Percentiles rank a stretch among this genome's conserved stretches.
These are phyloP conservation scores for Bombyx mori DNA, from an alignment of 1,140 invertebrate genomes.

Conservation along the genomic window DNA sequence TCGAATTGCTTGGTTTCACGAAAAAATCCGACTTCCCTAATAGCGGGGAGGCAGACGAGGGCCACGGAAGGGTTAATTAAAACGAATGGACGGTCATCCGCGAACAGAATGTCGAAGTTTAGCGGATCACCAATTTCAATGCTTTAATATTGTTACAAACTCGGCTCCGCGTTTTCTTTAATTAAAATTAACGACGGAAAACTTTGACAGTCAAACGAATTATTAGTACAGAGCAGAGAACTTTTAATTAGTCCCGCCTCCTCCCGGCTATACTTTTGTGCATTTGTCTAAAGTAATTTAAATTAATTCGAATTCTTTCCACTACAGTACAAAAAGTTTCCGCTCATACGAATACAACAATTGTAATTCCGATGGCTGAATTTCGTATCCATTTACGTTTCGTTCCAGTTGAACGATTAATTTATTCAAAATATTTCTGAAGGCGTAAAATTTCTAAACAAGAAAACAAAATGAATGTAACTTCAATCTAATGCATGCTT, in stretches of 20 bases:
- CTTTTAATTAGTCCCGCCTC: slow-evolving; percentile 66
- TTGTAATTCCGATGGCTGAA: background rate
- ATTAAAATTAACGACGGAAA: slow-evolving; percentile 71
- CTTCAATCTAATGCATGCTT: slow-evolving; percentile 4
- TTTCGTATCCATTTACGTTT: background rate
- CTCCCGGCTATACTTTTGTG: slow-evolving; percentile 58
- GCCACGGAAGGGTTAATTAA: slow-evolving; percentile 60
- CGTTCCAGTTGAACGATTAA: background rate
- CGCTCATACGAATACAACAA: background rate
- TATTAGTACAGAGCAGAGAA: slow-evolving; percentile 64
- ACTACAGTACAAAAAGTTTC: slow-evolving; percentile 4
- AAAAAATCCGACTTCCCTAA: slow-evolving; percentile 39
- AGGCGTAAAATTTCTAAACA: background rate
- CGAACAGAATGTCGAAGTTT: slow-evolving; percentile 62
- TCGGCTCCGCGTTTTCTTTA: slow-evolving; percentile 61
- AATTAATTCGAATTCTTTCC: slow-evolving; percentile 48
- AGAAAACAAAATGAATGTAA: background rate
- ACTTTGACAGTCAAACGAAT: slow-evolving; percentile 69
- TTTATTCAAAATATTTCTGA: background rate
- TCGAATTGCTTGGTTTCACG: slow-evolving; percentile 23
- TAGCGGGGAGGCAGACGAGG: slow-evolving; percentile 38
- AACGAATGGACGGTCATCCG: slow-evolving; percentile 62
- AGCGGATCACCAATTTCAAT: slow-evolving; percentile 68
- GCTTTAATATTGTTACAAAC: slow-evolving; percentile 69
- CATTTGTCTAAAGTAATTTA: slow-evolving; percentile 54